Base-by-base conservation (phyloP, 92 coral and sea anemone species). In the Epizoanthus ramosus region DNA sequence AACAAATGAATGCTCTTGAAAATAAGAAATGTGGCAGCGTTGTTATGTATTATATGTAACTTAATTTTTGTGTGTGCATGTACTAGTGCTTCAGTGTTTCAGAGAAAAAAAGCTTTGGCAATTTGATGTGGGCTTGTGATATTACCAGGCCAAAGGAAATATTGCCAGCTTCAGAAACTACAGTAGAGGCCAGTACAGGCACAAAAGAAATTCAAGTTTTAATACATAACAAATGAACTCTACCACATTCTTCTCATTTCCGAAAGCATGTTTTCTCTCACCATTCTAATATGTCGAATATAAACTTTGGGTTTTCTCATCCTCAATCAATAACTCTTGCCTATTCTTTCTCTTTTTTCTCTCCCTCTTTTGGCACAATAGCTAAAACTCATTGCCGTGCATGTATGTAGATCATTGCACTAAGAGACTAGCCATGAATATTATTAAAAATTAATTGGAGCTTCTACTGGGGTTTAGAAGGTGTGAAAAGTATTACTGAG, bases 401-500 rank as follows among this genome's bases (percentile, higher is more conserved):
- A 37, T 5, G 5, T 64, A 41, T 37, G 24, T 41, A 19, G 70
- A 64, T 64, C 70, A 41, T 64, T 21, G 5, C 43, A 64, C 70
- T 37, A 66, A 66, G n/a, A 66, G 71, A 66, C 45, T 66, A 66
- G 71, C 69, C 25, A 37, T 19, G 25, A 19, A 64, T 21, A 64
- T 64, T 35, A 64, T 14, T 64, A 19, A n/a, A n/a, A n/a, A 64
- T 8, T 19, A 21, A 33, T 33, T n/a, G n/a, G n/a, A n/a, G n/a
- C n/a, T n/a, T n/a, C n/a, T n/a, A n/a, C n/a, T n/a, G n/a, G n/a
- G n/a, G n/a, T n/a, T n/a, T n/a, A n/a, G 50, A 70, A 70, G 16
- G 75, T 13, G 74, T 69, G 74, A 69, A 69, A 69, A 69, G 74
- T 41, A n/a, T 69, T 56, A 35, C 74, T n/a, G 74, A 69, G 74